Base-by-base conservation (phyloP, 2,113 vertebrate genomes). In the Sminthopsis crassicaudata region DNA sequence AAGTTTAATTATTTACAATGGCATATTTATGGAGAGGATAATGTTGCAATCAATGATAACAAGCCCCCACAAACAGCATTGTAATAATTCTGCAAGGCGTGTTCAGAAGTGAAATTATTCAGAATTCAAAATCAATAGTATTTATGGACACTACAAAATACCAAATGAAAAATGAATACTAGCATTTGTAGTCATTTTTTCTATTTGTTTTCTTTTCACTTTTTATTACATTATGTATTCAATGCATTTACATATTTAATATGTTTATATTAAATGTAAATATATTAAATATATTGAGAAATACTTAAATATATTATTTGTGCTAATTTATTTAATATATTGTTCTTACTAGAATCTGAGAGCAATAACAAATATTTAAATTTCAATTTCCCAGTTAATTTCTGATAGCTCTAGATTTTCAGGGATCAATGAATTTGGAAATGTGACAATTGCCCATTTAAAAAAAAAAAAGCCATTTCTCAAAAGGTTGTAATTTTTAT, bases 11-110 rank as follows among this genome's bases (percentile, higher is more conserved):
- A 97, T 93, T 97, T 95, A 96, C 96, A 96, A 96, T 96, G 94
- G 96, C 97, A 97, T 95, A 96, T 97, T 97, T 97, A 95, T 96
- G 96, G 95, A 95, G 96, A 96, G 51, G 93, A 89, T 96, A 97
- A 97, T 97, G 96, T 94, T 3, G 27, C 91, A 97, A 96, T 97
- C 98, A 97, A 97, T 97, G 96, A 96, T 97, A 96, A 97, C 96
- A 96, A 97, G 96, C 95, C 96, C 96, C 91, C 91, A 96, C 91
- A 97, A 96, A 96, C 67, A 92, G 95, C 92, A 91, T 25, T 94
- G 93, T 93, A 94, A 96, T 97, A 95, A 96, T 96, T 97, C 92
- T 91, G 95, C 96, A 91, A 96, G 94, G 94, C 90, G 1, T 97
- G 93, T 94, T 95, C 90, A 94, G 93, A 93, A 96, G 95, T 91